Evolutionary conservation across 2,113 vertebrate species (phyloP), one percentile per base, ranked within the genome.

Genomic region (Lathamus discolor): DNA sequence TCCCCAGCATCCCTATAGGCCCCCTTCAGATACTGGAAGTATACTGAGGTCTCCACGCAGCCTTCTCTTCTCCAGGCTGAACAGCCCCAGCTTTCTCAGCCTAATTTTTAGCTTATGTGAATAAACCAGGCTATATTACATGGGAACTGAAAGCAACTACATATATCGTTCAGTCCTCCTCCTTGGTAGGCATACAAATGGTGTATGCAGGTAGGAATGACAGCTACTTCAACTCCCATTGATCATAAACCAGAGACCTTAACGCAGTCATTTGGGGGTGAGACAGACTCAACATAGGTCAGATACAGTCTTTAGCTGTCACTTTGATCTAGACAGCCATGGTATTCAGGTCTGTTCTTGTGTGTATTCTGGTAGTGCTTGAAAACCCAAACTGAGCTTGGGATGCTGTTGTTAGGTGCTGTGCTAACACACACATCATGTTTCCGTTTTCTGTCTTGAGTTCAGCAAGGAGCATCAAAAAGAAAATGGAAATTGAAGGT

Each of bases 381-480:
- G 55, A 82, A 88, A 95, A 33, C 19, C n/a, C 37, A 43, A 57
- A 55, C 1, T 76, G 70, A 85, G 48, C n/a, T 13, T 49, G 19
- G 15, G 35, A 52, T 64, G 48, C 17, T 23, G 14, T n/a, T 85
- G 31, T 37, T 90, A 59, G 48, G 35, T 52, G 48, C 28, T 59
- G 15, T 73, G 78, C 46, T 87, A 44, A 37, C 7, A 39, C 16
- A 27, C 37, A 27, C 37, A 25, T 17, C 0, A 0, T 1, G 0
- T 79, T 82, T 57, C 54, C 6, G 0, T 54, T 86, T 68, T 64
- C 48, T 86, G 35, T 75, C 66, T 55, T 57, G 66, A 69, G 16
- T 67, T 78, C 48, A 85, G 48, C n/a, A 87, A 83, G 78, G 28
- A 89, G 28, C 49, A 41, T 33, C 4, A 1, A 70, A 91, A 52